phyloP scores from a whole-genome alignment of 2,113 vertebrate species.

The Mastomys coucha region DNA sequence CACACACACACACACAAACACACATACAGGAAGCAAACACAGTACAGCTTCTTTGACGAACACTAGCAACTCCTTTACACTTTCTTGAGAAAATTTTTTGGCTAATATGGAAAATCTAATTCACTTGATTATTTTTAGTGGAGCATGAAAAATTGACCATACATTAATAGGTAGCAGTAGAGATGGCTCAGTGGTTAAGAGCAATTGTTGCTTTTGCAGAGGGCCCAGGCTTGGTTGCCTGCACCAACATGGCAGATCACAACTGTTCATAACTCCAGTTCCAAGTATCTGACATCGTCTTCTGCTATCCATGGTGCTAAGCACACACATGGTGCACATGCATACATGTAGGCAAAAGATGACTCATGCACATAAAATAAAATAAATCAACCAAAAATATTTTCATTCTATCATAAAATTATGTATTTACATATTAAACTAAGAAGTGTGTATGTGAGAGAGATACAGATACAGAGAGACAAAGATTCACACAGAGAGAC shows the following conservation, averaged over 20 bases:
- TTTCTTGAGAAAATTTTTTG: constrained; percentile 28
- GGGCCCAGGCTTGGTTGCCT: background rate
- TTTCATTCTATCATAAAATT: constrained; percentile 54
- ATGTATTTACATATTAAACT: background rate
- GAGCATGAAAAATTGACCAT: constrained; percentile 5
- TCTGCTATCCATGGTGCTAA: background rate
- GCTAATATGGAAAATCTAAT: constrained; percentile 22
- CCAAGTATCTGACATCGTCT: background rate
- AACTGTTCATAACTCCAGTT: background rate
- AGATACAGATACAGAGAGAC: background rate
- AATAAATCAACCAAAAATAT: background rate
- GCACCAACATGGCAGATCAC: background rate
- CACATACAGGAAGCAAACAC: background rate
- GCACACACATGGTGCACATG: too few relatives aligned
- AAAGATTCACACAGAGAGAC: background rate
- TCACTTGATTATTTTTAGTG: constrained; percentile 13
- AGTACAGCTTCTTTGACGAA: constrained; percentile 38
- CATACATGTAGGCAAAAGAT: background rate
- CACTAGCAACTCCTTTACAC: background rate
- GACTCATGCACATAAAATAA: background rate
- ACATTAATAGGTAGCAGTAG: background rate
- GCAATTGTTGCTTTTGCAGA: background rate
- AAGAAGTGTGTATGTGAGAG: background rate
- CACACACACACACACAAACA: background rate
- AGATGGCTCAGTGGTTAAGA: background rate